Base-by-base conservation (phyloP, 2,888 invertebrate species). In the Halictus quadricinctus region DNA sequence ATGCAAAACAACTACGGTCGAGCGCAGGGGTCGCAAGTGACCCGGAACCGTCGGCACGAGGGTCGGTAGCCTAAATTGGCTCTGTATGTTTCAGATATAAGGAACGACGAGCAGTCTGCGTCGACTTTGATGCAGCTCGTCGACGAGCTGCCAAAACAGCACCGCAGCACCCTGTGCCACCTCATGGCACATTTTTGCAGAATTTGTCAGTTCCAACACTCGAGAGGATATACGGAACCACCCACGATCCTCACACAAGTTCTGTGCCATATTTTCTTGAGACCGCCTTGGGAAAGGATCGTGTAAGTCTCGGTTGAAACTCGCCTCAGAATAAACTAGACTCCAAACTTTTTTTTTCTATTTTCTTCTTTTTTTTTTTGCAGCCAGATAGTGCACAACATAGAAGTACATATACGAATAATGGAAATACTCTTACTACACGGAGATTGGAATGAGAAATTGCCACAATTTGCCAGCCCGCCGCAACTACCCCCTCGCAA, bases 261-360 rank as follows among this genome's bases (percentile, higher is more conserved):
- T 72, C 96, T 97, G 91, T 97, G 97, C 94, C 96, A 97, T 93
- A 96, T 97, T 90, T 95, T 97, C 76, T 95, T 97, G 70, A 95
- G 97, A 85, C 97, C 97, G 36, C 97, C 97, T 10, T 97, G 97
- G 97, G 97, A 97, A 92, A 95, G 96, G 91, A 97, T 97, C 88
- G 96, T 97, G 97, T 97, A 95, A 96, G 96, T 95, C 18, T 46
- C 10, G 2, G 0, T 8, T n/a, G 13, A 12, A 29, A 21, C 15
- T 48, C 15, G 3, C 1, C 15, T 6, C 1, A 6, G 4, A 29
- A n/a, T 12, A 29, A 64, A 8, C 29, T 64, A 29, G 64, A 64
- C 15, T 18, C 0, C 29, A 36, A 64, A 36, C 18, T 2, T 36
- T 64, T 64, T 58, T 46, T 8, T 6, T 60, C 15, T 25, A 87